Evolutionary conservation across 2,113 vertebrate species (phyloP).

Genomic region (Garra rufa): DNA sequence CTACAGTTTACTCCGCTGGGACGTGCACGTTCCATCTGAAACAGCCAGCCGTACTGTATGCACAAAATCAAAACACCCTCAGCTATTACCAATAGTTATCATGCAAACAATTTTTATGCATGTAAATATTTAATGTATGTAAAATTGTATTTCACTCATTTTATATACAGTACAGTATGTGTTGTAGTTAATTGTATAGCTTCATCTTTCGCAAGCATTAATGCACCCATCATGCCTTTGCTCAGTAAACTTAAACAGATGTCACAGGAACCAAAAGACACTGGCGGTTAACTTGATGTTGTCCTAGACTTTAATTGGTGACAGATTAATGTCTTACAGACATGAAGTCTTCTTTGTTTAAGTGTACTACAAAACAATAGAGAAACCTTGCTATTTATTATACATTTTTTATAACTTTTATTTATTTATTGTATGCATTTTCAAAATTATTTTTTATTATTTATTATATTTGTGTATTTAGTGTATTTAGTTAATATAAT

Average conservation of each 20-base stretch:
- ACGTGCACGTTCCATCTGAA: conserved; percentile 31
- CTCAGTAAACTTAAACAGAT: conserved; percentile 36
- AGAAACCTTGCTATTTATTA: no score
- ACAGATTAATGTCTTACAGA: conserved; percentile 37
- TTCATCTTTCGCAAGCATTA: background rate
- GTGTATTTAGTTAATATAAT: no score
- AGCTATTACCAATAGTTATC: conserved; percentile 9
- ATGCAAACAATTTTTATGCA: background rate
- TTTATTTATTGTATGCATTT: no score
- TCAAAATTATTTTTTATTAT: background rate
- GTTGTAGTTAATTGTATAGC: background rate
- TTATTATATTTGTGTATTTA: no score
- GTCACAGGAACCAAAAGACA: conserved; percentile 4
- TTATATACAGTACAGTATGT: no score
- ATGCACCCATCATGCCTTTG: background rate
- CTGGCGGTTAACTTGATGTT: conserved; percentile 31
- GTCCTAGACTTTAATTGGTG: conserved; percentile 2
- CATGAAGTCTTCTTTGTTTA: background rate
- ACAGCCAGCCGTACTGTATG: background rate
- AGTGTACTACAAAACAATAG: background rate
- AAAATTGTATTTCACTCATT: background rate
- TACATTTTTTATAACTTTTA: no score
- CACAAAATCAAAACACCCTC: background rate
- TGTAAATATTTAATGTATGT: background rate
- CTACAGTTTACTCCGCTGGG: conserved; percentile 26